Base-by-base conservation (phyloP, 1,140 invertebrate species). In the Oncopeltus fasciatus region DNA sequence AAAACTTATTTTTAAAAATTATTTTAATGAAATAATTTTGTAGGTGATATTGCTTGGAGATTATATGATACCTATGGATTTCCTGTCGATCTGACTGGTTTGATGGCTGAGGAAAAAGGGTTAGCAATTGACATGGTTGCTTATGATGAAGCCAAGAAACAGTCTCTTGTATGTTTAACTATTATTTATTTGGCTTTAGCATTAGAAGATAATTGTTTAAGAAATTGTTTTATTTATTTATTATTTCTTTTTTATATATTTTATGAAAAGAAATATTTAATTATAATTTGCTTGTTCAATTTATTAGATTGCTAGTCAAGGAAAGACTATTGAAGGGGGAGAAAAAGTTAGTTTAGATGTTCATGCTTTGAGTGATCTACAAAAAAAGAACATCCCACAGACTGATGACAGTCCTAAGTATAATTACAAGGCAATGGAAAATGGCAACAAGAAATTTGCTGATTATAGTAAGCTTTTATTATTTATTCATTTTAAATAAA, bases 61-160 rank as follows among this genome's bases (percentile, higher is more conserved):
- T 76, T 99, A 43, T 99, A 99, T 74, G 96, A 99, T 72, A 99
- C 96, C 1, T 99, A 98, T 74, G 97, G 96, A 16, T 99, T 99
- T 72, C 96, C 97, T 3, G 83, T 98, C 61, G 97, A 99, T 80
- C 80, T 99, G 33, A 99, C 97, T 0, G 85, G 91, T 68, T 76
- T 99, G 1, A 99, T 99, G 95, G 86, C 87, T 51, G 95, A 99
- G 78, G 97, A 99, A 76, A 92, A 90, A 72, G 88, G 88, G 11
- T 74, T 99, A 1, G 73, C 73, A 53, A 85, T 99, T 64, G 91
- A 99, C 73, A 87, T 94, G 83, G 75, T 72, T 29, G 84, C 77
- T 31, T 99, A 97, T 75, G 94, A 99, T 76, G 86, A 90, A 71
- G 83, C 90, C 11, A 98, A 93, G 72, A 91, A 91, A 73, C 80